phyloP scores from a whole-genome alignment of 2,113 vertebrate species.

The Eulemur rufifrons region DNA sequence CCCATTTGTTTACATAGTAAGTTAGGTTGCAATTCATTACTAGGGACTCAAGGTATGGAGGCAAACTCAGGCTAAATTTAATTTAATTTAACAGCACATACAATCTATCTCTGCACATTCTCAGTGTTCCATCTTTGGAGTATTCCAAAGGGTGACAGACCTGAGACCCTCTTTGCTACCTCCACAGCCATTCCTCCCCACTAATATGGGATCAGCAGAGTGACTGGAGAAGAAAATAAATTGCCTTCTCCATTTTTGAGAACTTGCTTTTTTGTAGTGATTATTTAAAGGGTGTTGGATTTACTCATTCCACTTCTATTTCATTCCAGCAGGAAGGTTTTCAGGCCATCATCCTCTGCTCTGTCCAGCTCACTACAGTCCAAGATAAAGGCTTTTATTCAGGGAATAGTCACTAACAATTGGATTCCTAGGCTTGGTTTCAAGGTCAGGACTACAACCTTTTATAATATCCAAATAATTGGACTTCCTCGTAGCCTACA shows the following conservation, averaged over 20 bases:
- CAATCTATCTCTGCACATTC: neutral
- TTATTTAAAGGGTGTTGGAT: neutral
- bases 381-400: neutral
- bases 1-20: neutral
- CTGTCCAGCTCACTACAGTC: neutral
- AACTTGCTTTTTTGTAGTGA: neutral
- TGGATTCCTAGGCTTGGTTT: neutral
- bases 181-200: neutral
- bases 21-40: neutral
- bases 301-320: neutral
- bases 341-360: neutral
- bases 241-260: neutral
- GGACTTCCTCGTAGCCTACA: neutral
- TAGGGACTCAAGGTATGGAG: neutral
- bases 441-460: neutral
- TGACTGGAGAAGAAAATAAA: neutral
- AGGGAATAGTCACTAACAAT: neutral
- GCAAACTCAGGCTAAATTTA: neutral
- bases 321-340: neutral
- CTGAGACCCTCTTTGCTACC: neutral
- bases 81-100: neutral
- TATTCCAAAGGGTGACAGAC: neutral
- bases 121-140: neutral
- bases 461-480: neutral
- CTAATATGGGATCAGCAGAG: neutral